These are phyloP conservation scores for Microdon myrmicae DNA, from an alignment of 2,888 invertebrate species.

Conservation along the genomic window DNA sequence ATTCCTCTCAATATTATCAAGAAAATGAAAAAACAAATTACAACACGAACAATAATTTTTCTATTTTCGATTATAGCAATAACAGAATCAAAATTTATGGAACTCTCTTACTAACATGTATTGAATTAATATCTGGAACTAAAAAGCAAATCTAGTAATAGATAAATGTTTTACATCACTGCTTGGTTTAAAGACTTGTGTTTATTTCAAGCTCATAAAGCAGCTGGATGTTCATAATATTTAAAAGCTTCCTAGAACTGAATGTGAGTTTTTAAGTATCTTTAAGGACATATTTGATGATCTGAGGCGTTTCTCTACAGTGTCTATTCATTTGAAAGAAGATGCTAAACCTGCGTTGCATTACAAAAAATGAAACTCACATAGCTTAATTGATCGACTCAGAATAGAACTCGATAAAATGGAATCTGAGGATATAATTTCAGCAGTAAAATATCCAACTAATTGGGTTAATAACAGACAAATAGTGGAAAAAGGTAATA, in stretches of 20 bases:
- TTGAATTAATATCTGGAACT: background rate
- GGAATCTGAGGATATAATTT: conserved; percentile 41
- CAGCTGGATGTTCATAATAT: background rate
- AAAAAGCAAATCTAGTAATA: conserved; percentile 6
- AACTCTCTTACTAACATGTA: conserved; percentile 6
- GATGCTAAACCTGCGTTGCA: conserved; percentile 44
- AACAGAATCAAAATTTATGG: conserved; percentile 26
- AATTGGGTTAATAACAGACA: conserved; percentile 54
- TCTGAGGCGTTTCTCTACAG: conserved; percentile 31
- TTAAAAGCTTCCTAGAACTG: background rate
- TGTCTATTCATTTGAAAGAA: conserved; percentile 35
- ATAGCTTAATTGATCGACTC: conserved; percentile 10
- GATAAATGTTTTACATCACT: background rate
- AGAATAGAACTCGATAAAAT: conserved; percentile 36
- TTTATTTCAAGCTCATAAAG: background rate
- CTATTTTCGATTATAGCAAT: conserved; percentile 32
- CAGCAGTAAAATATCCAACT: conserved; percentile 44
- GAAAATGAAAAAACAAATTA: no score
- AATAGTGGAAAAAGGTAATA: conserved; percentile 52
- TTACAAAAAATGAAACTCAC: conserved; percentile 47
- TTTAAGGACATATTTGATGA: conserved; percentile 32
- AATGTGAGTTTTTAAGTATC: conserved; percentile 6
- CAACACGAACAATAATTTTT: no score
- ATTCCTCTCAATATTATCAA: no score
- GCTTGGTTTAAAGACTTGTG: background rate